phyloP scores from a whole-genome alignment of 2,113 vertebrate genomes.

The Thamnophis sirtalis region DNA sequence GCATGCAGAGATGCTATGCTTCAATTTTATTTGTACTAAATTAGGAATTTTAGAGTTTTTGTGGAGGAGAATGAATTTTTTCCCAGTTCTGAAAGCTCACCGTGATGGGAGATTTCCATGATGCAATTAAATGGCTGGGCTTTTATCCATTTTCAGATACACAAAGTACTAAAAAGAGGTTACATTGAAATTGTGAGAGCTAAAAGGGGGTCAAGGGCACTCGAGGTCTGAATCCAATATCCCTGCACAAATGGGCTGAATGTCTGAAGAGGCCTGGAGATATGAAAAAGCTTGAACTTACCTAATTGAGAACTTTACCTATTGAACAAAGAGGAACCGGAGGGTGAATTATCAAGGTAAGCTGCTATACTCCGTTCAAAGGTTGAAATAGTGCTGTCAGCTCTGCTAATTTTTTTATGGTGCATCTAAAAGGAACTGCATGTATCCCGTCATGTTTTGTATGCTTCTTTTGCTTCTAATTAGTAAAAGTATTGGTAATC shows the following conservation, averaged over 20 bases:
- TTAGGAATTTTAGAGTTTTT: neutral
- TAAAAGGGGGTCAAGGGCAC: neutral
- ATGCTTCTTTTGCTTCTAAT: neutral
- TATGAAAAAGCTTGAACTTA: neutral
- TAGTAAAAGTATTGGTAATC: neutral
- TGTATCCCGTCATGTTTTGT: neutral
- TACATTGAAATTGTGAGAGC: neutral
- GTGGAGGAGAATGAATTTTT: neutral
- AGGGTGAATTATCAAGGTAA: neutral
- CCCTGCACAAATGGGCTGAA: neutral
- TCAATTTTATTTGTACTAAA: neutral
- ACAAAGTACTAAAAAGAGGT: neutral
- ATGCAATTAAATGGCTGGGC: neutral
- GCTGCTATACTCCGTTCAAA: neutral
- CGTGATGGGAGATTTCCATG: neutral
- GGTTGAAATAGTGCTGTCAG: neutral
- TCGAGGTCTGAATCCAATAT: neutral
- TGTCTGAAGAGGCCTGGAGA: neutral
- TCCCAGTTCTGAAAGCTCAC: neutral
- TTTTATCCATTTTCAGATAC: neutral
- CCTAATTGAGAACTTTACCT: neutral
- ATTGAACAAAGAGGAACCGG: neutral
- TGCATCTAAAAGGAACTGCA: neutral
- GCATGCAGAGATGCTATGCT: neutral
- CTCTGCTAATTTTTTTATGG: neutral